phyloP scores from a whole-genome alignment of 1,140 invertebrate genomes.

The Armadillidium nasatum region DNA sequence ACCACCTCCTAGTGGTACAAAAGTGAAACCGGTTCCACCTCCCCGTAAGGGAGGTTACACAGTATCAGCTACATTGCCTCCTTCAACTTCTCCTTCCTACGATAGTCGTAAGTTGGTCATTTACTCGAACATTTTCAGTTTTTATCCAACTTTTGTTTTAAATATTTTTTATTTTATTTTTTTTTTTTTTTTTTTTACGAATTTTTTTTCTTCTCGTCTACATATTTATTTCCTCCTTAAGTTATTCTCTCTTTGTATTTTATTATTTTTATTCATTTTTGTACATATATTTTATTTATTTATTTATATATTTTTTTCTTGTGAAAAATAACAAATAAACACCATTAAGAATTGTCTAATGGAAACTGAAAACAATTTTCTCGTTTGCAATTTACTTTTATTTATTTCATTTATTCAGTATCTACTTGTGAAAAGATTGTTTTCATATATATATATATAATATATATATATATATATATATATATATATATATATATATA shows the following conservation, averaged over 20 bases:
- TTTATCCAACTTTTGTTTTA: neutral
- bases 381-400: too few relatives aligned
- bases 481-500: too few relatives aligned
- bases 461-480: slow-evolving; percentile 14
- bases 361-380: too few relatives aligned
- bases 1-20: slow-evolving; percentile 25
- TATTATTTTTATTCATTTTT: too few relatives aligned
- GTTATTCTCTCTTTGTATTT: too few relatives aligned
- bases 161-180: neutral
- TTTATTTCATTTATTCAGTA: neutral
- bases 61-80: slow-evolving; percentile 35
- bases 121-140: slow-evolving; percentile 5
- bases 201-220: neutral
- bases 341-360: too few relatives aligned
- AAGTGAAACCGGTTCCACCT: slow-evolving; percentile 10
- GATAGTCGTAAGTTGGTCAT: slow-evolving; percentile 43
- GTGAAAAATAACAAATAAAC: too few relatives aligned
- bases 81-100: slow-evolving; percentile 25
- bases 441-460: slow-evolving; percentile 14
- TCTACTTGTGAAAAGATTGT: neutral
- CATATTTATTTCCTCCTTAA: neutral
- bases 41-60: slow-evolving; percentile 26
- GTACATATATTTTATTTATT: too few relatives aligned
- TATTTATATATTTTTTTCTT: too few relatives aligned
- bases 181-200: neutral